phyloP scores from a whole-genome alignment of 1,140 invertebrate species.

The Lysiphlebus fabarum region DNA sequence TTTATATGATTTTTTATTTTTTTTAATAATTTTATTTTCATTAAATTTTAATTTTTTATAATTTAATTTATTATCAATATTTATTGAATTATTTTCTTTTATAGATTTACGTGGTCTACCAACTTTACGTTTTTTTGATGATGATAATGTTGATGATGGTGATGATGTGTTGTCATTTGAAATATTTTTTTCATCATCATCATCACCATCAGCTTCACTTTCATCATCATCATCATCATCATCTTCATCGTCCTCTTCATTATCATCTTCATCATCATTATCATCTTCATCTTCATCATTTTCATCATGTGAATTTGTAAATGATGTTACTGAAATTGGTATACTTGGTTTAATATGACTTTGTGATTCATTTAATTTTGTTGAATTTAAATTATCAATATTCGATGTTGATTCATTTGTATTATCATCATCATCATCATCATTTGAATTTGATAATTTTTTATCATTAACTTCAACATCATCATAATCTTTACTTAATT shows the following conservation, averaged over 20 bases:
- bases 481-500: slow-evolving; percentile 45
- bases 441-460: slow-evolving; percentile 26
- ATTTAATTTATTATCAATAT: slow-evolving; percentile 61
- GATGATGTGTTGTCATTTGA: slow-evolving; percentile 39
- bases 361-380: slow-evolving; percentile 45
- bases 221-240: too few species aligned
- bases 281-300: too few species aligned
- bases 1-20: slow-evolving; percentile 36
- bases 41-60: slow-evolving; percentile 40
- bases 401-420: slow-evolving; percentile 20
- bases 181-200: slow-evolving; percentile 39
- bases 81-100: slow-evolving; percentile 68
- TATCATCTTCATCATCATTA: too few species aligned
- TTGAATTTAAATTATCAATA: slow-evolving; percentile 43
- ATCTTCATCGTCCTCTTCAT: too few species aligned
- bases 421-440: slow-evolving; percentile 14
- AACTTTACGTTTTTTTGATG: slow-evolving; percentile 79
- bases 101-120: slow-evolving; percentile 73
- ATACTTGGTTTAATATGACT: slow-evolving; percentile 51
- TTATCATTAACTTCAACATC: slow-evolving; percentile 28
- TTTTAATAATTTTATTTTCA: slow-evolving; percentile 30
- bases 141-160: slow-evolving; percentile 45
- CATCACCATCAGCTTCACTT: neutral
- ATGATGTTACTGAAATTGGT: slow-evolving; percentile 33
- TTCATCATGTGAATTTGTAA: too few species aligned